A percentile compares a stretch with the other conserved stretches of the same genome.
Conservation (phyloP, 2,113 vertebrate genomes). For the Coturnix japonica region DNA sequence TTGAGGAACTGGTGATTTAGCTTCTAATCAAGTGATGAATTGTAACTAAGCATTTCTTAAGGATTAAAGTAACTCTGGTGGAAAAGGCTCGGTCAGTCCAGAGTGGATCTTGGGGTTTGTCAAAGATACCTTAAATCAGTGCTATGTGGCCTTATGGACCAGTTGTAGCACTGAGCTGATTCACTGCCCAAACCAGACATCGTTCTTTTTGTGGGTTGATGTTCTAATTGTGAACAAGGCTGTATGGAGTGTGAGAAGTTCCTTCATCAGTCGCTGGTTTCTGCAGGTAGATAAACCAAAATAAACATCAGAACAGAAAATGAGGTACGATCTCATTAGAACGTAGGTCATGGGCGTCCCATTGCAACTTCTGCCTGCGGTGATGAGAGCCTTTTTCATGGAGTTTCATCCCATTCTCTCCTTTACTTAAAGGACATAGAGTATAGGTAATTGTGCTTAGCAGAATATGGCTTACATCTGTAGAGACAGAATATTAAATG, state of each 20-base stretch:
- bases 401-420: neutral
- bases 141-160: neutral
- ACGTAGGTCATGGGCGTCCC: rapidly evolving
- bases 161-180: neutral
- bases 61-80: neutral
- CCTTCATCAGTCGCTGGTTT: neutral
- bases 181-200: rapidly evolving
- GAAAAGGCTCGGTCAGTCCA: neutral
- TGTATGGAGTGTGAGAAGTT: neutral
- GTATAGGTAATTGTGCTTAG: neutral
- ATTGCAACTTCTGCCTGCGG: neutral
- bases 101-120: neutral
- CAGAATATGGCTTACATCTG: neutral
- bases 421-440: neutral
- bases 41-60: neutral
- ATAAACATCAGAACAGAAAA: neutral
- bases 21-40: neutral
- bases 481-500: neutral
- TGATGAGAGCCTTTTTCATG: neutral
- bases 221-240: rapidly evolving
- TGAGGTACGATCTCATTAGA: neutral
- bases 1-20: neutral
- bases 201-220: rapidly evolving
- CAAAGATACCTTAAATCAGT: rapidly evolving
- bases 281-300: neutral